Evolutionary conservation across 2,888 invertebrate species (phyloP).

Genomic region (Tupiocoris notatus): DNA sequence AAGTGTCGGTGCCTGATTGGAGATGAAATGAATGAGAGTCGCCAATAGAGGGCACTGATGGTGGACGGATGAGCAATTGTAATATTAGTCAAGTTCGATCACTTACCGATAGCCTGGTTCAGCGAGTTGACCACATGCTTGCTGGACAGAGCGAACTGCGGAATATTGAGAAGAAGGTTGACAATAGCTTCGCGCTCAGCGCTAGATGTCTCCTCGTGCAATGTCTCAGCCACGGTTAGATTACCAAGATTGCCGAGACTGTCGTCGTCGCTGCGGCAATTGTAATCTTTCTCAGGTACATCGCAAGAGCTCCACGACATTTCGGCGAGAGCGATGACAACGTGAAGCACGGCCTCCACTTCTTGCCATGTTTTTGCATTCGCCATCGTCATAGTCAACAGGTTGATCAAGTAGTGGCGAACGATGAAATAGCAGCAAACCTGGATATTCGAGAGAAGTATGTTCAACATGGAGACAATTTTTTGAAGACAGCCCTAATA

Average conservation of each 20-base stretch:
- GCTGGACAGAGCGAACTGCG: slow-evolving; percentile 53
- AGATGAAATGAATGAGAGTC: no score
- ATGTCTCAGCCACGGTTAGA: not conserved
- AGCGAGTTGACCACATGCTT: slow-evolving; percentile 68
- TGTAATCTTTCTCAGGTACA: slow-evolving; percentile 19
- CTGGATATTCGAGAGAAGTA: no score
- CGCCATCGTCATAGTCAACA: slow-evolving; percentile 66
- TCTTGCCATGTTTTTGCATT: slow-evolving; percentile 57
- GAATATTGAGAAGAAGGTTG: slow-evolving; percentile 38
- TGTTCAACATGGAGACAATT: no score
- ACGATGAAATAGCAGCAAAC: slow-evolving; percentile 84
- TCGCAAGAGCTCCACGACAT: slow-evolving; percentile 55
- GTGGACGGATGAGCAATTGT: no score
- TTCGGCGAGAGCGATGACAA: slow-evolving; percentile 65
- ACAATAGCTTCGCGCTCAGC: slow-evolving; percentile 33
- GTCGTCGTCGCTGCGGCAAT: not conserved
- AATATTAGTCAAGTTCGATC: slow-evolving; percentile 53
- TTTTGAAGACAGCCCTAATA: no score
- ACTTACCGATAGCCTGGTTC: slow-evolving; percentile 66
- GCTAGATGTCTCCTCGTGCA: not conserved
- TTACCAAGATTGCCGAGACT: not conserved
- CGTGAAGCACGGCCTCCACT: slow-evolving; percentile 67
- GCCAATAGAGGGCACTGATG: no score
- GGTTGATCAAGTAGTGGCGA: slow-evolving; percentile 69
- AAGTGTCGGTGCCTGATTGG: no score